Evolutionary conservation across 2,888 invertebrate genomes (phyloP), one percentile per base, ranked within the genome.

Genomic region (Parasteatoda lunata): DNA sequence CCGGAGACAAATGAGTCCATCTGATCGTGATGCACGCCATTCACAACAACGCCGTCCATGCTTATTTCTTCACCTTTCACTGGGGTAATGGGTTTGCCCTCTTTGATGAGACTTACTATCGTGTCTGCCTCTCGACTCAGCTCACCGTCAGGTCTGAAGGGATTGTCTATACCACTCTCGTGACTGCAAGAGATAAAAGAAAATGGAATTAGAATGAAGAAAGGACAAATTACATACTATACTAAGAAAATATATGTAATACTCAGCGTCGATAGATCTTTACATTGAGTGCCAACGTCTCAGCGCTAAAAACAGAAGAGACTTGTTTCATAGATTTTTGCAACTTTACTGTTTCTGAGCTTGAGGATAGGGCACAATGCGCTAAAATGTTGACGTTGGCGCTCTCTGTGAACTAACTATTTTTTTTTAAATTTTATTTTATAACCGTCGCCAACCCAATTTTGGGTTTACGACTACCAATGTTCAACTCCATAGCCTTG

Each of bases 81-180:
- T 0, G 90, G 90, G 9, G 96, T 96, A 91, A 96, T 96, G 82
- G 96, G 96, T 92, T 96, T 96, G 84, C 96, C 96, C 89, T 95
- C 97, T 93, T 97, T 97, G 92, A 97, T 97, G 93, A 97, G 94
- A 91, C 97, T 97, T 89, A 98, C 97, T 91, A 98, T 97, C 93
- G 97, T 97, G 92, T 98, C 98, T 49, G 98, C 98, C 93, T 98
- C 97, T 91, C 96, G 94, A 91, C 97, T 97, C 91, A 98, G 93
- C 93, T 98, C 97, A 88, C 98, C 98, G 91, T 97, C 98, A 51
- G 98, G 98, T 92, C 97, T 95, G 94, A 98, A 98, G 84, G 98
- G 98, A 93, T 98, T 98, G 93, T 98, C 98, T 96, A 97, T 97
- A 90, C 97, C 97, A 91, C 97, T 97, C 92, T 98, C 98, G 92